These are phyloP conservation scores for Illadopsis cleaveri DNA, from an alignment of 2,113 vertebrate genomes.

Conservation along the genomic window DNA sequence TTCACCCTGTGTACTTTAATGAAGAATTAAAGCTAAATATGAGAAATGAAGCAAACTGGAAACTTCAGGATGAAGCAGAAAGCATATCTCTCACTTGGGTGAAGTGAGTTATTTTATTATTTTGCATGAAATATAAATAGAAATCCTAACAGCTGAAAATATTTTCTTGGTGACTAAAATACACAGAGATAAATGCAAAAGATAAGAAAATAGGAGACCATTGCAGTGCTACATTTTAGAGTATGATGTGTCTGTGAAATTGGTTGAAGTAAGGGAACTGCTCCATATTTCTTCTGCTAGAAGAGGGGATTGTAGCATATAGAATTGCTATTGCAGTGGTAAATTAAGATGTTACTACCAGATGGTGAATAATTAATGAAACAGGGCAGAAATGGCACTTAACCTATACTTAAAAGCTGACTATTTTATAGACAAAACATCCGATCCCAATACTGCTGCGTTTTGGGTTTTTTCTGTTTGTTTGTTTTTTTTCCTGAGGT, in stretches of 20 bases:
- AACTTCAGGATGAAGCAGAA: background rate
- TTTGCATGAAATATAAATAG: background rate
- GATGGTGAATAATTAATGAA: background rate
- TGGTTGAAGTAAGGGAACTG: background rate
- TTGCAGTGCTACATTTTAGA: background rate
- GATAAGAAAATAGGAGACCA: background rate
- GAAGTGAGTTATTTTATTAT: conserved; percentile 13
- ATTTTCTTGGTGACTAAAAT: background rate
- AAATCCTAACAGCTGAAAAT: background rate
- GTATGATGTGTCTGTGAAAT: background rate
- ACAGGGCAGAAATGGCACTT: background rate
- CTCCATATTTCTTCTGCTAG: background rate
- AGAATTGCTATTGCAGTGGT: background rate
- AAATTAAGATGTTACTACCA: background rate
- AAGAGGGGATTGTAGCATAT: background rate
- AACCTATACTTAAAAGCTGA: background rate
- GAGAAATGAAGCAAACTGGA: background rate
- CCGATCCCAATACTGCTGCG: rapidly evolving
- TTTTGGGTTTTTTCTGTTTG: background rate
- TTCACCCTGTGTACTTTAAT: conserved; percentile 42
- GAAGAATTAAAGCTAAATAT: background rate
- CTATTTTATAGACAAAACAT: background rate
- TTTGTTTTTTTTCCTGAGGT: background rate
- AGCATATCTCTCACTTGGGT: background rate
- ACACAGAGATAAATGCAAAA: background rate